Conservation (phyloP, 2,113 vertebrate genomes). For the Raja brachyura region DNA sequence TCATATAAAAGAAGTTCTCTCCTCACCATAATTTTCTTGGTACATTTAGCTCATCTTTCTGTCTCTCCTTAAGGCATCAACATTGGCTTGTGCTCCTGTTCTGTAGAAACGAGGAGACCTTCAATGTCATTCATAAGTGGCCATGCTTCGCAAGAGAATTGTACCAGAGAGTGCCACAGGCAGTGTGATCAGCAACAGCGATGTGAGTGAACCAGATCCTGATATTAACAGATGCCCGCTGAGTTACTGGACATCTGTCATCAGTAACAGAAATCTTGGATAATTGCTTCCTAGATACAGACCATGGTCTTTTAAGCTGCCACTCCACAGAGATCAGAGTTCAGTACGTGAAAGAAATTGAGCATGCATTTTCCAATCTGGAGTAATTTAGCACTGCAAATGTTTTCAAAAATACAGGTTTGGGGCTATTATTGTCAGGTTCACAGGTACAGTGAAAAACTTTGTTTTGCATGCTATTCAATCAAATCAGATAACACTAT, state of each 20-base stretch:
- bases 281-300: neutral
- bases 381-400: neutral
- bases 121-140: neutral
- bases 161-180: neutral
- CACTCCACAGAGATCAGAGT: too few relatives aligned
- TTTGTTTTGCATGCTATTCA: too few relatives aligned
- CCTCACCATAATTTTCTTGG: neutral
- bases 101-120: neutral
- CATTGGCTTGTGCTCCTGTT: neutral
- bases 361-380: neutral
- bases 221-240: too few relatives aligned
- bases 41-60: neutral
- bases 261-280: neutral
- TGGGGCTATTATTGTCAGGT: too few relatives aligned
- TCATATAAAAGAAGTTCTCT: neutral
- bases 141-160: neutral
- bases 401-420: neutral
- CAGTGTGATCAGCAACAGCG: neutral
- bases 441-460: too few relatives aligned
- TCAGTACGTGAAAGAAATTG: neutral
- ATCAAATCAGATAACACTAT: too few relatives aligned
- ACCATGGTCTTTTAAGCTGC: neutral
- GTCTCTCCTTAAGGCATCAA: neutral
- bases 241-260: too few relatives aligned
- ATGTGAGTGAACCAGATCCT: too few relatives aligned